Percentiles rank a stretch among this genome's conserved stretches.
Conservation (phyloP, 2,797 vertebrate species). For the Valencia hispanica region DNA sequence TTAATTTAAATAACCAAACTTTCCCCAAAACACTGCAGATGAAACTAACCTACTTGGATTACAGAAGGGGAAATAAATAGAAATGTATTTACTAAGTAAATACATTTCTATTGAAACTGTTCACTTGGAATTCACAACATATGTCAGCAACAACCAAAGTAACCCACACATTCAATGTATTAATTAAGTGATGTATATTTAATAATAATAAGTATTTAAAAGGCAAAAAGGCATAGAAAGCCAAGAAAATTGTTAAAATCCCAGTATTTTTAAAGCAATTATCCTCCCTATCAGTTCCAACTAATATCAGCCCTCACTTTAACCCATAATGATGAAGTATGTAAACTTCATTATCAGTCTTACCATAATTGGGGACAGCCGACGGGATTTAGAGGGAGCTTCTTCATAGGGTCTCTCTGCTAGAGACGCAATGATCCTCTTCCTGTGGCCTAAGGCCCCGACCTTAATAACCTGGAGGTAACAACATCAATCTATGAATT, state of each 20-base stretch:
- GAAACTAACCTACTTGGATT: no score
- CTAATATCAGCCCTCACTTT: neutral
- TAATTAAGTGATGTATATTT: neutral
- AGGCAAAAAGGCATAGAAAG: neutral
- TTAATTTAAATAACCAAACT: neutral
- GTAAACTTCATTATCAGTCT: constrained; percentile 28
- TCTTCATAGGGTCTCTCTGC: constrained; percentile 96
- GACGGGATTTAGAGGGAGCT: constrained; percentile 92
- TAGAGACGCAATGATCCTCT: constrained; percentile 94
- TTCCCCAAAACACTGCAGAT: neutral
- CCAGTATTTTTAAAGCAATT: neutral
- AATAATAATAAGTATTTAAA: neutral
- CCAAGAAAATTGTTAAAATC: neutral
- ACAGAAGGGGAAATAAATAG: no score
- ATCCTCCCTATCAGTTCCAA: neutral
- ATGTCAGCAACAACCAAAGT: neutral
- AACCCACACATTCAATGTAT: neutral
- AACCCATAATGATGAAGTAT: no score
- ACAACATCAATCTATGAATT: constrained; percentile 31
- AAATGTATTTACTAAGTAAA: no score
- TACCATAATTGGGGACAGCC: constrained; percentile 94
- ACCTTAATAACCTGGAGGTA: constrained; percentile 91
- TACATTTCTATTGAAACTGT: neutral
- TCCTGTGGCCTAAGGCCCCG: constrained; percentile 92
- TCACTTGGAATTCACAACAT: neutral